A percentile compares a stretch with the other conserved stretches of the same genome.
phyloP scores from a whole-genome alignment of 2,113 vertebrate species.

The Ophthalmolycus amberensis region DNA sequence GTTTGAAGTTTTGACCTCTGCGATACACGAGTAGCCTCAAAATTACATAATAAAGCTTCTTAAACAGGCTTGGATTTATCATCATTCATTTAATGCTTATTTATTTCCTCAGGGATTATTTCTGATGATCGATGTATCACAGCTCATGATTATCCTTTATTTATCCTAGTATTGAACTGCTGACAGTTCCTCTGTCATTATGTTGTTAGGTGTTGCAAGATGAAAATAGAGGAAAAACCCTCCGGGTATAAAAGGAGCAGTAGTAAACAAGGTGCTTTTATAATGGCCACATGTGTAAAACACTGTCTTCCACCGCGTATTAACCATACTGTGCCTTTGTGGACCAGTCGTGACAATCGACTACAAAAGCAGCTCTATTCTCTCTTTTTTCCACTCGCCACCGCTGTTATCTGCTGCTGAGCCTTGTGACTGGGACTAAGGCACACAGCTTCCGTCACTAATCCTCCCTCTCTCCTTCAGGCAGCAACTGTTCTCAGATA shows the following conservation, averaged over 20 bases:
- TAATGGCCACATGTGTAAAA: neutral
- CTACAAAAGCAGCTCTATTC: constrained; percentile 11
- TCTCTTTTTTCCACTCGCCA: neutral
- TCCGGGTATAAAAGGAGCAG: neutral
- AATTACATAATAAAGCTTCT: neutral
- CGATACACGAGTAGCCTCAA: neutral
- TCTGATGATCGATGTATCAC: neutral
- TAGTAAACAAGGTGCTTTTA: neutral
- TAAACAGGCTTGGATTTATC: neutral
- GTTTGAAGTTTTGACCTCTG: neutral
- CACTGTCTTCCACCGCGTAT: neutral
- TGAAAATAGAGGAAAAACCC: neutral
- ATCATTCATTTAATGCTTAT: neutral
- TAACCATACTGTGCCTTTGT: neutral
- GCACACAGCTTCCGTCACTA: constrained; percentile 18
- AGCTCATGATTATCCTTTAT: neutral
- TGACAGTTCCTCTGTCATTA: neutral
- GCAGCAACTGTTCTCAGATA: constrained; percentile 30
- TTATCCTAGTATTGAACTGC: neutral
- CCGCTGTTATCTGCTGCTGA: constrained; percentile 12
- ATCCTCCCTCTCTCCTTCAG: constrained; percentile 22
- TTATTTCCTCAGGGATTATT: neutral
- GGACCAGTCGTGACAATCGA: constrained; percentile 13
- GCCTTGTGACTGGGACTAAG: constrained; percentile 43
- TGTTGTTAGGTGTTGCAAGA: neutral